These are phyloP conservation scores for Drosophila fuyamai DNA, from an alignment of 1,140 invertebrate genomes.

Conservation along the genomic window DNA sequence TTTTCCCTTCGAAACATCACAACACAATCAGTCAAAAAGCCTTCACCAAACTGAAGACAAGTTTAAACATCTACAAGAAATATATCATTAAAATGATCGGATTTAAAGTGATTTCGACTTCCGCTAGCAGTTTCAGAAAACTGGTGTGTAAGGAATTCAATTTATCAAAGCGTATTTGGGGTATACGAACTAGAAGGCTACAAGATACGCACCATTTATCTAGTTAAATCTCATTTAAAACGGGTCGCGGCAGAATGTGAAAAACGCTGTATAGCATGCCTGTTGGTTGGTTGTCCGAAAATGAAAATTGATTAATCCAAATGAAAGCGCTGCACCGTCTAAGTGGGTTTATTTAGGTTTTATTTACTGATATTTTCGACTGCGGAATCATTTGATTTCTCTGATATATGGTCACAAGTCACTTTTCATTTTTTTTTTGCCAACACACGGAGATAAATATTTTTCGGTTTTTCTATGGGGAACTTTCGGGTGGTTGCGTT, in stretches of 20 bases:
- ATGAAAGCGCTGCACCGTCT: slow-evolving; percentile 48
- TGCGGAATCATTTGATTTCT: slow-evolving; percentile 31
- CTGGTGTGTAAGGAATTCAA: slow-evolving; percentile 19
- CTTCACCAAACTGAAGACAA: too few relatives aligned
- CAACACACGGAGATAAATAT: slow-evolving; percentile 60
- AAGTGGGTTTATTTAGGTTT: slow-evolving; percentile 45
- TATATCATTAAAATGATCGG: slow-evolving; percentile 15
- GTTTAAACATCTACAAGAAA: background rate
- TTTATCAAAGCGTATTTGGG: slow-evolving; percentile 42
- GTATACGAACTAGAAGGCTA: slow-evolving; percentile 9
- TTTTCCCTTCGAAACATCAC: too few relatives aligned
- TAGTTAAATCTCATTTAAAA: slow-evolving; percentile 79
- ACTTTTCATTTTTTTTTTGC: slow-evolving; percentile 43
- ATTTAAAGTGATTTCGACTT: slow-evolving; percentile 27
- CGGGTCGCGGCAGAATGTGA: slow-evolving; percentile 63
- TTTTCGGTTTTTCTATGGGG: slow-evolving; percentile 42
- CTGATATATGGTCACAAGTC: slow-evolving; percentile 48
- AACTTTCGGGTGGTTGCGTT: slow-evolving; percentile 38
- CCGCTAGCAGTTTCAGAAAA: slow-evolving; percentile 1
- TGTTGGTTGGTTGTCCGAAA: slow-evolving; percentile 26
- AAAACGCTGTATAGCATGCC: slow-evolving; percentile 28
- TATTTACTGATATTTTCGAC: slow-evolving; percentile 23
- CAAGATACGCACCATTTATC: slow-evolving; percentile 80
- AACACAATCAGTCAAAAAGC: too few relatives aligned
- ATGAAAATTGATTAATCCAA: slow-evolving; percentile 70